Conservation (phyloP, 1,140 invertebrate species). For the Cotesia typhae region DNA sequence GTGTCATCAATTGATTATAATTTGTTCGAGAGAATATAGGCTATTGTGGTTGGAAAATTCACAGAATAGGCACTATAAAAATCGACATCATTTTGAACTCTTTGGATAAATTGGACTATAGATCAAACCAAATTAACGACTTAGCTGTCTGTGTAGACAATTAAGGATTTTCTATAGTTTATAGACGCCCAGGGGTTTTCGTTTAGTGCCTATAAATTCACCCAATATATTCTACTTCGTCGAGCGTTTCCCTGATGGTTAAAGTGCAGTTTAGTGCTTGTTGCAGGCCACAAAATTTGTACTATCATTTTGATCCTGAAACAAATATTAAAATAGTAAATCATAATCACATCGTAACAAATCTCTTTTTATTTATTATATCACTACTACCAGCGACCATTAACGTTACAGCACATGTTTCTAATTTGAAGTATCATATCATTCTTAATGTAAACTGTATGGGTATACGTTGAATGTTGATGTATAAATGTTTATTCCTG, state of each 20-base stretch:
- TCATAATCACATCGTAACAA: slow-evolving; percentile 25
- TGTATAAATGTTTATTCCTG: neutral
- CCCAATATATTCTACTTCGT: slow-evolving; percentile 42
- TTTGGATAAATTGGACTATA: slow-evolving; percentile 41
- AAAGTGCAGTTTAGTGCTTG: slow-evolving; percentile 26
- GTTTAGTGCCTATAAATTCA: slow-evolving; percentile 45
- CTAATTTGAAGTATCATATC: no score
- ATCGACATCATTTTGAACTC: slow-evolving; percentile 39
- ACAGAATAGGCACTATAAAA: slow-evolving; percentile 39
- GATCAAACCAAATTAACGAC: slow-evolving; percentile 46
- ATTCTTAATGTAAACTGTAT: no score
- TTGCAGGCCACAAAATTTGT: neutral
- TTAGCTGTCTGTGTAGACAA: slow-evolving; percentile 40
- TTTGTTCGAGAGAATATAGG: slow-evolving; percentile 19
- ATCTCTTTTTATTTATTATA: neutral
- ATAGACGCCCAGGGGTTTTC: slow-evolving; percentile 43
- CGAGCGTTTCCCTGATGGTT: slow-evolving; percentile 33
- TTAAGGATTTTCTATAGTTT: slow-evolving; percentile 46
- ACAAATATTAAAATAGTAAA: slow-evolving; percentile 21
- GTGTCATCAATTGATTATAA: slow-evolving; percentile 26
- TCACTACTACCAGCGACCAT: no score
- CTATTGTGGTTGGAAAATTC: slow-evolving; percentile 28
- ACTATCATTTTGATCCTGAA: neutral
- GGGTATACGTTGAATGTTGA: neutral
- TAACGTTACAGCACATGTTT: no score